phyloP scores from a whole-genome alignment of 2,113 vertebrate genomes.

The Sinocyclocheilus anshuiensis region DNA sequence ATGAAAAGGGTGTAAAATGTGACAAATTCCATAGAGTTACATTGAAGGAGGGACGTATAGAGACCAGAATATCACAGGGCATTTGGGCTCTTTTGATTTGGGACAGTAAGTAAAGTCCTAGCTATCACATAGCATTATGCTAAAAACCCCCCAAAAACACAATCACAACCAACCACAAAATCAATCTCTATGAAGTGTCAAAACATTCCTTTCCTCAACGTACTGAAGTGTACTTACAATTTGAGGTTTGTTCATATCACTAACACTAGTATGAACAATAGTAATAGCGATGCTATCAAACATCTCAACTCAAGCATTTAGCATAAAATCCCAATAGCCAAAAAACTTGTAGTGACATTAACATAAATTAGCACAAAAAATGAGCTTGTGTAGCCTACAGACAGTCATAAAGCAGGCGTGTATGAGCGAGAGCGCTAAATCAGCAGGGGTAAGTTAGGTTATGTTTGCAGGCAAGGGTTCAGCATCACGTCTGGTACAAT shows the following conservation, averaged over 20 bases:
- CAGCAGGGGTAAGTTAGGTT: constrained; percentile 4
- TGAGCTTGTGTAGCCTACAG: not conserved
- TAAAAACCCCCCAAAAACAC: not conserved
- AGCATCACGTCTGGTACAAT: constrained; percentile 58
- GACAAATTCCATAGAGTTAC: not conserved
- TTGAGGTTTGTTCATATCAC: not conserved
- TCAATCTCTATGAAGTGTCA: not conserved
- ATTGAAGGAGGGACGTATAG: not conserved
- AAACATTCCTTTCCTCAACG: not conserved
- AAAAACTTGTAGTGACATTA: constrained; percentile 3
- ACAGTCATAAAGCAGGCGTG: constrained; percentile 34
- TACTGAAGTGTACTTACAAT: not conserved
- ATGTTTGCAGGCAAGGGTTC: constrained; percentile 40
- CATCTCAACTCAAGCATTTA: not conserved
- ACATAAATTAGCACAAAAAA: not conserved
- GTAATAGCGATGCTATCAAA: not conserved
- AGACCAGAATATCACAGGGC: not conserved
- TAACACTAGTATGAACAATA: not conserved
- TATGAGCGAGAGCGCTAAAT: not conserved
- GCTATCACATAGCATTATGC: not conserved
- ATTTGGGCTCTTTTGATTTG: not conserved
- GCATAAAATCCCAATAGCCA: not conserved
- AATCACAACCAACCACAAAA: not conserved
- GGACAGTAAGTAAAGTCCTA: not conserved
- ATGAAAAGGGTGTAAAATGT: not conserved